Evolutionary conservation across 2,797 vertebrate species (phyloP), one percentile per base, ranked within the genome.

Genomic region (Merluccius polli): DNA sequence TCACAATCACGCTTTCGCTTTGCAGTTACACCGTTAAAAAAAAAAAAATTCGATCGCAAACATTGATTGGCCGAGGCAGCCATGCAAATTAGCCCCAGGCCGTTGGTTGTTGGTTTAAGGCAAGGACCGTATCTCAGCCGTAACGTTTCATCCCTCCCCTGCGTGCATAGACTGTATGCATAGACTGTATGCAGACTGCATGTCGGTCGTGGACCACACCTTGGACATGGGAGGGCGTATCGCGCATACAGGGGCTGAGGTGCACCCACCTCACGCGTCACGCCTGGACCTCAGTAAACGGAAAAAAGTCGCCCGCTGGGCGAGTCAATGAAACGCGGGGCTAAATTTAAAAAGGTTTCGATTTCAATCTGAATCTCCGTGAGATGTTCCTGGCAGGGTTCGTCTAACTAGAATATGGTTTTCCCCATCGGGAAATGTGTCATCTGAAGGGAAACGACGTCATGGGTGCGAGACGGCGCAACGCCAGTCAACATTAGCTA

Each of bases 41-140:
- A 65, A 65, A 24, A 18, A 48, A 16, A 65, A 65, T 65, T 24
- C 24, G 59, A 65, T 27, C 10, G 59, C 24, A 70, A 24, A 75
- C 35, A 75, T 16, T 65, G 59, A 65, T 65, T 65, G 59, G 59
- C 24, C 27, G 59, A 27, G 59, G 59, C 59, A 65, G 59, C 59
- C 59, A 65, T 65, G 59, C n/a, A 65, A 65, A 27, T 65, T 27
- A 27, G n/a, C 59, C 59, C n/a, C 24, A 65, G 59, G 24, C 59
- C 24, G 24, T 24, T 24, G 27, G 59, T 27, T 18, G 59, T 65
- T 27, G 24, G 59, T 27, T 65, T 65, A 65, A 65, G 59, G 7
- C 24, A 24, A 16, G 3, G 3, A 27, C 59, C 27, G n/a, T 65
- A 12, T 59, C 21, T 52, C 52, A n/a, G 21, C 5, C 44, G 21